These are phyloP conservation scores for Thecocarcelia acutangulata DNA, from an alignment of 2,888 invertebrate species.

Conservation along the genomic window DNA sequence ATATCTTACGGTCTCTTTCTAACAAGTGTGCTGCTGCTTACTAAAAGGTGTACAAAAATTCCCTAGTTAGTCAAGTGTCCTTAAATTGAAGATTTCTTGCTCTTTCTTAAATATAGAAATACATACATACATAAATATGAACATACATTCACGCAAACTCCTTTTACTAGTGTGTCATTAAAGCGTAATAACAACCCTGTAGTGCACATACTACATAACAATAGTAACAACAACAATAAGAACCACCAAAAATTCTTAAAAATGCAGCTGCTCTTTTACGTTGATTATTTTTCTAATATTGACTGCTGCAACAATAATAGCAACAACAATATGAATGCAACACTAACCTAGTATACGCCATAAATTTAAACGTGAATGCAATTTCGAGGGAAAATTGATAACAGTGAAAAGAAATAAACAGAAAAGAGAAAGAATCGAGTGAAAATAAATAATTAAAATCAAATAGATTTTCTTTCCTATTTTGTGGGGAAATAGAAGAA, in stretches of 20 bases:
- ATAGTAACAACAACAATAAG: constrained; percentile 35
- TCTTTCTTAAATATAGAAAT: not conserved
- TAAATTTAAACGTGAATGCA: constrained; percentile 33
- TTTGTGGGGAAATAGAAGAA: constrained; percentile 14
- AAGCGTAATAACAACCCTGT: constrained; percentile 42
- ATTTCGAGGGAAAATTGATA: constrained; percentile 45
- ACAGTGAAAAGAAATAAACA: constrained; percentile 11
- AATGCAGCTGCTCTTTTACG: constrained; percentile 67
- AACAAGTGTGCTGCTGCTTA: constrained; percentile 37
- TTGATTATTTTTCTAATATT: constrained; percentile 42
- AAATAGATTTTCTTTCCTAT: constrained; percentile 41
- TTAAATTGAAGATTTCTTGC: constrained; percentile 19
- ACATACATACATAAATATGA: no score
- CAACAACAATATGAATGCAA: constrained; percentile 36
- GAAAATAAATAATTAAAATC: constrained; percentile 44
- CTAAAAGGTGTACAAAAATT: constrained; percentile 24
- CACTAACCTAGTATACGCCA: constrained; percentile 46
- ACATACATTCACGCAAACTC: constrained; percentile 41
- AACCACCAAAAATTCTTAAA: constrained; percentile 51
- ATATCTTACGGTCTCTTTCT: constrained; percentile 54
- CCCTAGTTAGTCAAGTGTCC: constrained; percentile 62
- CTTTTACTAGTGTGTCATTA: constrained; percentile 37
- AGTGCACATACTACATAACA: not conserved
- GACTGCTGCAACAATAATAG: constrained; percentile 30
- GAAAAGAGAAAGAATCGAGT: constrained; percentile 25